Evolutionary conservation across 2,888 invertebrate genomes (phyloP), one percentile per base, ranked within the genome.

Genomic region (Ophion obscuratus): DNA sequence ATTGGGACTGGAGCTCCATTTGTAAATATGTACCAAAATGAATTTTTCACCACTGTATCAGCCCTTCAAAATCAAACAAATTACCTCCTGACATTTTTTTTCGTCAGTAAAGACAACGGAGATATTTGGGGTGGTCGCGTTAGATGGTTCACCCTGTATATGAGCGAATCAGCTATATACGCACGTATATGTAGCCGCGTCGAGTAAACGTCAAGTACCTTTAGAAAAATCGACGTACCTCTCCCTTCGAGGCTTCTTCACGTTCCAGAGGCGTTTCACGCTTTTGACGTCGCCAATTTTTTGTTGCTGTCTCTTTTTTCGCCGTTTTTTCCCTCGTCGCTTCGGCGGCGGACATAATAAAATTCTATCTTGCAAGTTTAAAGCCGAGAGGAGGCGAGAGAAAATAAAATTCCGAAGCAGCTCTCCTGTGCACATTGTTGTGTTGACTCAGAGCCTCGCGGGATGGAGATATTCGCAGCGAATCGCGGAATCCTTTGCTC

Each of bases 261-360:
- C 71, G 71, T 62, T 59, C 59, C 73, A 31, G 71, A 53, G 81
- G 74, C 75, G 67, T 75, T 81, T 80, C 74, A 67, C 87, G 89
- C 92, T 89, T 92, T 90, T 91, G 89, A 90, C 88, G 86, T 83
- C 88, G 89, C 61, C 90, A 88, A 87, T 89, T 88, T 89, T 91
- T 89, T 61, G 57, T 74, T 67, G 17, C 31, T 75, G 47, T 20
- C 73, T 75, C 64, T 47, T 47, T 57, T 83, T 61, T 70, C 36
- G 57, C 57, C 44, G 11, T 73, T 31, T 74, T 73, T 57, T 75
- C 40, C 27, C 57, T 68, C 70, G 68, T 40, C 76, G 61, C 84
- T 73, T 71, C 68, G 57, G 40, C 70, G 57, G 36, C 61, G 71
- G 61, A 66, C 59, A 79, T 79, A 83, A 82, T 83, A 83, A 82